A percentile compares a stretch with the other conserved stretches of the same genome.
phyloP scores from a whole-genome alignment of 2,113 vertebrate genomes.

The Pseudopodoces humilis region DNA sequence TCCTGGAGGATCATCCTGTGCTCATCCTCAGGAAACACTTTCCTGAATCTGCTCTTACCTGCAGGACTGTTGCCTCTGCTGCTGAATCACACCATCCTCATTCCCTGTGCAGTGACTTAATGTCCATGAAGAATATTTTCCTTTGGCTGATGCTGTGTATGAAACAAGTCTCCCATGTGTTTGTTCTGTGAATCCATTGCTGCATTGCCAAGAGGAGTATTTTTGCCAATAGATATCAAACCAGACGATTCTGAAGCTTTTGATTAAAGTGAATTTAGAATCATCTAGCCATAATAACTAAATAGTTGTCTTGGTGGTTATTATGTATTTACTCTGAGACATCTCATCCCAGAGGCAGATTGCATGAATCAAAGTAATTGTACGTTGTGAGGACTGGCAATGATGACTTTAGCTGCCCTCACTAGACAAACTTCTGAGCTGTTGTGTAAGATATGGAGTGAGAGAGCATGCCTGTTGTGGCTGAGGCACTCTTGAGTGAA shows the following conservation, averaged over 20 bases:
- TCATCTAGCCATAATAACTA: not conserved
- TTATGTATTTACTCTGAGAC: not conserved
- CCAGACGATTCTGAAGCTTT: not conserved
- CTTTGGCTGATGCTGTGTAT: not conserved
- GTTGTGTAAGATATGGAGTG: not conserved
- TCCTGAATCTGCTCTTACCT: not conserved
- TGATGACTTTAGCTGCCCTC: not conserved
- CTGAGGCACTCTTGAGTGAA: not conserved
- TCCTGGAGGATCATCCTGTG: not conserved
- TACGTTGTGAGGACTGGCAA: not conserved
- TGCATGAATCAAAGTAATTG: conserved; percentile 10
- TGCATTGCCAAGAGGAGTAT: not conserved
- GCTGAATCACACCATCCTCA: not conserved
- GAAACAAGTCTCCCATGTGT: not conserved
- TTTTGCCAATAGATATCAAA: conserved; percentile 8
- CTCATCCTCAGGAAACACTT: not conserved
- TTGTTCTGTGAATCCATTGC: not conserved
- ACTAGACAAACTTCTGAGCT: not conserved
- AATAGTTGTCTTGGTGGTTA: conserved; percentile 22
- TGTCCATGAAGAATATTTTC: not conserved
- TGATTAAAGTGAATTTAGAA: conserved; percentile 14
- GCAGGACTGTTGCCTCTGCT: not conserved
- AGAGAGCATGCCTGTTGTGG: not conserved
- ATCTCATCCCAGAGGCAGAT: not conserved
- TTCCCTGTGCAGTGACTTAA: not conserved